phyloP scores from a whole-genome alignment of 2,113 vertebrate genomes.

The Lamprologus speciosus region DNA sequence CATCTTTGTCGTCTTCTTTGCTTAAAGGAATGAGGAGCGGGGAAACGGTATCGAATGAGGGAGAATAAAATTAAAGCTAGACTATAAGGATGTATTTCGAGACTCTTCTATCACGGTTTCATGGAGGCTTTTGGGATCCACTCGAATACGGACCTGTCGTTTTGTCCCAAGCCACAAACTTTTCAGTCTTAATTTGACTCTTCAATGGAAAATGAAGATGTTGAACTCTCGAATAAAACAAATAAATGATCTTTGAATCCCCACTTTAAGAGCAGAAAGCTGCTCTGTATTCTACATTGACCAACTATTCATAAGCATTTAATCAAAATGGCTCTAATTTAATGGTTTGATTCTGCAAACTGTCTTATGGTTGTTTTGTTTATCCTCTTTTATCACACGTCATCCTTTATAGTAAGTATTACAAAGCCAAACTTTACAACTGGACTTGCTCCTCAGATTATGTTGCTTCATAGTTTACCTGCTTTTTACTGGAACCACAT shows the following conservation, averaged over 20 bases:
- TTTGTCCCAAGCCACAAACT: conserved; percentile 24
- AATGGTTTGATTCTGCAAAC: conserved; percentile 80
- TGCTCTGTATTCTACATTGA: conserved; percentile 43
- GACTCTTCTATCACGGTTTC: neutral
- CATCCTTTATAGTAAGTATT: neutral
- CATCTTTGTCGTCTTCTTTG: conserved; percentile 90
- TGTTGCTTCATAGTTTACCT: neutral
- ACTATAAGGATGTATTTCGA: neutral
- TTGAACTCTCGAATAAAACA: conserved; percentile 18
- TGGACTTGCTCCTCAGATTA: neutral
- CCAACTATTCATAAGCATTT: conserved; percentile 54
- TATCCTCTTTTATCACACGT: neutral
- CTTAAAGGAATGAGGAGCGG: conserved; percentile 58
- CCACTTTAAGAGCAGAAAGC: conserved; percentile 14
- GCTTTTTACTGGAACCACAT: conserved; percentile 18
- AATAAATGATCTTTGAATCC: conserved; percentile 32
- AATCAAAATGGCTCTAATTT: conserved; percentile 63
- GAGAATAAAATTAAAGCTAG: conserved; percentile 21
- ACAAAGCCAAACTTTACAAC: conserved; percentile 34
- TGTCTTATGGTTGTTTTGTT: conserved; percentile 44
- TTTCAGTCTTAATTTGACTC: neutral
- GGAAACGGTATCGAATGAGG: neutral
- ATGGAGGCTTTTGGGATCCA: neutral
- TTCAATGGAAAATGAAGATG: conserved; percentile 9
- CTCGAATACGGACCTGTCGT: neutral